A percentile compares a stretch with the other conserved stretches of the same genome.
phyloP scores from a whole-genome alignment of 1,140 invertebrate species.

The Gryon sp. region DNA sequence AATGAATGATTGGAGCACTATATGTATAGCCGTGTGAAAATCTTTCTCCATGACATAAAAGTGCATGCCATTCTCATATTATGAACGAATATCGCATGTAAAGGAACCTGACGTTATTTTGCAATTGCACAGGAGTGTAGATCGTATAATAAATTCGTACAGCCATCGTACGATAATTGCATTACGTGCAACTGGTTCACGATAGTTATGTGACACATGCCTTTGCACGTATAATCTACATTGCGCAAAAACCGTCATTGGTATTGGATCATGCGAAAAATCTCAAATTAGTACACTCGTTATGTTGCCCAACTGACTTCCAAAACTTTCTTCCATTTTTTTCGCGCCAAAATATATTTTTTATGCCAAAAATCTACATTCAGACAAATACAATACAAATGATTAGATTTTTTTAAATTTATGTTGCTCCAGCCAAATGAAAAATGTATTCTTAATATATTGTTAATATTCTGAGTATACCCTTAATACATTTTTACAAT shows the following conservation, averaged over 20 bases:
- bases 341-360: no score
- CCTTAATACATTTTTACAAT: no score
- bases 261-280: constrained; percentile 42
- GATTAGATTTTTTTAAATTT: no score
- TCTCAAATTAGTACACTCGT: constrained; percentile 36
- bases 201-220: constrained; percentile 66
- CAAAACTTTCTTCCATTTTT: no score
- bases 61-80: constrained; percentile 32
- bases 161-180: constrained; percentile 69
- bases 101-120: constrained; percentile 55
- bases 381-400: no score
- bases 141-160: constrained; percentile 68
- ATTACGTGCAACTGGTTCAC: constrained; percentile 71
- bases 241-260: constrained; percentile 50
- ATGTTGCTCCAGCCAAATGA: no score
- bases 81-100: constrained; percentile 43
- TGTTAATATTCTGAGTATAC: no score
- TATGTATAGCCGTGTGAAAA: constrained; percentile 38
- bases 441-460: no score
- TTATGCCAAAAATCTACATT: no score
- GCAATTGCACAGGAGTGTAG: constrained; percentile 54
- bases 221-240: constrained; percentile 51
- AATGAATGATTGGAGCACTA: constrained; percentile 1
- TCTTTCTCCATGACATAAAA: constrained; percentile 27
- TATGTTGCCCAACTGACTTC: no score